These are phyloP conservation scores for Ganaspis sp. DNA, from an alignment of 1,140 invertebrate genomes.

Conservation along the genomic window DNA sequence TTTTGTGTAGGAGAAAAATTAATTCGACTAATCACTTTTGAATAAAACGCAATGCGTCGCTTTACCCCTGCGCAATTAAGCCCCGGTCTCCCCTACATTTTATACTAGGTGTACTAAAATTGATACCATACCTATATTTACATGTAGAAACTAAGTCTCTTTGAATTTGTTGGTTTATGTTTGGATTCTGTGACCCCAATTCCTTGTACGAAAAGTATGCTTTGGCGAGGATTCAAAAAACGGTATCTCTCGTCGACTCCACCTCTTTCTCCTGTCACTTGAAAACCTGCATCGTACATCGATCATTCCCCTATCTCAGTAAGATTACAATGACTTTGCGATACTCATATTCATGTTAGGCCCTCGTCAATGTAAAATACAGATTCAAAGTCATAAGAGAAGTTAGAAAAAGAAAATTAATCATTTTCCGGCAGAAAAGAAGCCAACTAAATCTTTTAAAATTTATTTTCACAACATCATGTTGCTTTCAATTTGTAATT, in stretches of 20 bases:
- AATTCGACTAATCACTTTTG: too few species aligned
- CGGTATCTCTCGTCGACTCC: slow-evolving; percentile 8
- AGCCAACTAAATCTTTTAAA: background rate
- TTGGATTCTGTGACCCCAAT: background rate
- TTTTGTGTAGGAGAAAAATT: too few species aligned
- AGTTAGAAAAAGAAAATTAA: background rate
- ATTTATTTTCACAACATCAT: background rate
- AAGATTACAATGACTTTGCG: slow-evolving; percentile 17
- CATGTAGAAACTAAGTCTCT: background rate
- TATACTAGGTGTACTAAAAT: background rate
- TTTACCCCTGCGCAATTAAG: too few species aligned
- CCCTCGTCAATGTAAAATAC: background rate
- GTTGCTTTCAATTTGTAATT: background rate
- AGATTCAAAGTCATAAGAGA: background rate
- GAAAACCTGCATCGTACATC: slow-evolving; percentile 16
- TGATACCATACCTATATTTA: background rate
- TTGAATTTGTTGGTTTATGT: background rate
- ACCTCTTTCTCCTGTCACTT: slow-evolving; percentile 4
- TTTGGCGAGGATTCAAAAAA: slow-evolving; percentile 25
- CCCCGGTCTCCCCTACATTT: too few species aligned
- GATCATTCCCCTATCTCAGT: background rate
- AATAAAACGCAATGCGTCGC: too few species aligned
- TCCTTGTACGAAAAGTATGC: background rate
- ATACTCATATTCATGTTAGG: background rate
- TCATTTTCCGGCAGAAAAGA: background rate